phyloP scores from a whole-genome alignment of 2,113 vertebrate species.

The Peromyscus leucopus region DNA sequence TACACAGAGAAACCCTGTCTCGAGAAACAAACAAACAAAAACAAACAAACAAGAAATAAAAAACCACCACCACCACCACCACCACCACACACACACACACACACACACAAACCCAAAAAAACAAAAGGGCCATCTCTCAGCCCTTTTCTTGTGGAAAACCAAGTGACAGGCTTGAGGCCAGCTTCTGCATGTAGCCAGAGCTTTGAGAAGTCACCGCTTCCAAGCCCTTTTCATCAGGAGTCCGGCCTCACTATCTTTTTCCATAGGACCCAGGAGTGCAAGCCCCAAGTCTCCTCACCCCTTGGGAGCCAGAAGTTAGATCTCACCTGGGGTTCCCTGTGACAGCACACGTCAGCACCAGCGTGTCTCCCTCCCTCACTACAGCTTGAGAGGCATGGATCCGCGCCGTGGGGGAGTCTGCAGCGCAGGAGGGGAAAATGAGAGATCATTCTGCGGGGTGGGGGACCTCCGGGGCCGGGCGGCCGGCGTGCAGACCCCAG shows the following conservation, averaged over 20 bases:
- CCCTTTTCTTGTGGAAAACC: conserved; percentile 7
- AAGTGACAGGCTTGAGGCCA: neutral
- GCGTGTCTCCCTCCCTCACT: conserved; percentile 93
- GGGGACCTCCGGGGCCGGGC: neutral
- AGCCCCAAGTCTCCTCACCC: neutral
- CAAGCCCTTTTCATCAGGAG: neutral
- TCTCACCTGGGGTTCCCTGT: conserved; percentile 94
- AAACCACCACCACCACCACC: too few species aligned
- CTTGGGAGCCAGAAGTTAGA: neutral
- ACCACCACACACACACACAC: too few species aligned
- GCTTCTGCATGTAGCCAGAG: neutral
- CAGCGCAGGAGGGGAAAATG: neutral
- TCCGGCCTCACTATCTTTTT: neutral
- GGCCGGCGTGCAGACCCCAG: neutral
- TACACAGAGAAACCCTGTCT: too few species aligned
- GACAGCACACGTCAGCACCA: conserved; percentile 91
- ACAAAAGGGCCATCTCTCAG: neutral
- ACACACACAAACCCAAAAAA: too few species aligned
- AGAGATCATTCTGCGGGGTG: neutral
- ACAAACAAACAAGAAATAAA: too few species aligned
- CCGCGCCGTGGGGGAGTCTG: conserved; percentile 93
- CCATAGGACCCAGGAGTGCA: neutral
- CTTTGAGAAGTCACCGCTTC: neutral
- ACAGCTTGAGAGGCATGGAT: conserved; percentile 92
- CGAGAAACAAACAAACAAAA: too few species aligned